A percentile compares a stretch with the other conserved stretches of the same genome.
phyloP scores from a whole-genome alignment of 2,113 vertebrate genomes.

The Pelmatolapia mariae region DNA sequence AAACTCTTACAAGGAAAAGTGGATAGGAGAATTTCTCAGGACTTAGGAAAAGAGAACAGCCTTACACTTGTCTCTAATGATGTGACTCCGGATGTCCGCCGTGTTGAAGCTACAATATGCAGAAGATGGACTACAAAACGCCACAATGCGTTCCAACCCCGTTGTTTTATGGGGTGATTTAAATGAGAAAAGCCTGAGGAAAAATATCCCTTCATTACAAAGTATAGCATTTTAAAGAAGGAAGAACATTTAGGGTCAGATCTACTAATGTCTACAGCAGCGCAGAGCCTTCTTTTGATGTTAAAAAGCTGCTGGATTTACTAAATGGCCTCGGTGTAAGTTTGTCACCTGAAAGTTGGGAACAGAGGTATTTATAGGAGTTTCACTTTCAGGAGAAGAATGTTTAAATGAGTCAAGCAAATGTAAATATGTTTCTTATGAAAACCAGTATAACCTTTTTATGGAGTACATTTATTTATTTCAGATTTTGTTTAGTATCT shows the following conservation, averaged over 20 bases:
- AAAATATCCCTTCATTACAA: background rate
- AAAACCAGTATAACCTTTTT: background rate
- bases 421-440: background rate
- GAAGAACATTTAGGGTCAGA: background rate
- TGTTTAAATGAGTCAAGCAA: background rate
- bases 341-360: background rate
- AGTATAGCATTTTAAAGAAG: background rate
- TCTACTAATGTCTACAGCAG: background rate
- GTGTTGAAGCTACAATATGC: background rate
- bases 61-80: background rate
- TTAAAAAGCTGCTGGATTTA: background rate
- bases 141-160: background rate
- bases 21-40: background rate
- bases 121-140: background rate
- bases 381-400: background rate
- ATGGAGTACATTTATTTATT: background rate
- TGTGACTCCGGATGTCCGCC: background rate
- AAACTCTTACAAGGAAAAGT: background rate
- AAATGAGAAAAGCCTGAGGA: background rate
- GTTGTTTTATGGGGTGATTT: background rate
- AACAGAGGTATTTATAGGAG: background rate
- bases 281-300: rapidly evolving
- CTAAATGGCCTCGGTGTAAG: background rate
- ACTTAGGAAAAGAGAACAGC: background rate
- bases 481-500: background rate